Evolutionary conservation across 1,140 invertebrate species (phyloP).

Genomic region (Ostrea edulis): DNA sequence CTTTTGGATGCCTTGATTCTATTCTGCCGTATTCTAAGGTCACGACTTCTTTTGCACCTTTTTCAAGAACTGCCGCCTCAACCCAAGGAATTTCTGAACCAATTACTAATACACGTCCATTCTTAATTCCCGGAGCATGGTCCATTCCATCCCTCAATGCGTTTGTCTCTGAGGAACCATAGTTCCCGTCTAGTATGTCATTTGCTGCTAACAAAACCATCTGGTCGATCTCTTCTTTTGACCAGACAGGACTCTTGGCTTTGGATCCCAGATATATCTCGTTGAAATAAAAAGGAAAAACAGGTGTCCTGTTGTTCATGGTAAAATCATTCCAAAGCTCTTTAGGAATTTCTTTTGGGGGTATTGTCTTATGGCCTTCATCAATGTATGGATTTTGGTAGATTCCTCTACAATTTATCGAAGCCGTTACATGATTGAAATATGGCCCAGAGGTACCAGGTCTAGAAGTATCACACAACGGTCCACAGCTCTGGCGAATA

Average conservation of each 20-base stretch:
- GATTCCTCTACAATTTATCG: background rate
- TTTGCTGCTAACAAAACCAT: no score
- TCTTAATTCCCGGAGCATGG: background rate
- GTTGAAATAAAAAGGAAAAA: slow-evolving; percentile 11
- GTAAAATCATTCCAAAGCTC: background rate
- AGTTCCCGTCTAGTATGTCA: no score
- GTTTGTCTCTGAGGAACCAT: no score
- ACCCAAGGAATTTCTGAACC: slow-evolving; percentile 38
- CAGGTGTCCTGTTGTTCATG: background rate
- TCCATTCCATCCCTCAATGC: background rate
- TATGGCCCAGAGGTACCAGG: no score
- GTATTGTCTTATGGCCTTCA: background rate
- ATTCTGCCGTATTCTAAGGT: slow-evolving; percentile 36
- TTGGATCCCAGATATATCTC: background rate
- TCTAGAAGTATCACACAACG: no score
- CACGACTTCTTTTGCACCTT: background rate
- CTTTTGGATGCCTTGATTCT: background rate
- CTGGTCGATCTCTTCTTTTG: no score
- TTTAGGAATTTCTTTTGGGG: slow-evolving; percentile 40
- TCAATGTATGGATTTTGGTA: slow-evolving; percentile 20
- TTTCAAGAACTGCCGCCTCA: slow-evolving; percentile 14
- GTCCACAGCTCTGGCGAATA: no score
- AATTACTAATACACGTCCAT: slow-evolving; percentile 34
- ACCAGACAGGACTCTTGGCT: background rate
- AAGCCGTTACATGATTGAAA: background rate